Percentiles rank a stretch among this genome's conserved stretches.
phyloP scores from a whole-genome alignment of 92 coral and sea anemone genomes.

The Paragorgia papillata region DNA sequence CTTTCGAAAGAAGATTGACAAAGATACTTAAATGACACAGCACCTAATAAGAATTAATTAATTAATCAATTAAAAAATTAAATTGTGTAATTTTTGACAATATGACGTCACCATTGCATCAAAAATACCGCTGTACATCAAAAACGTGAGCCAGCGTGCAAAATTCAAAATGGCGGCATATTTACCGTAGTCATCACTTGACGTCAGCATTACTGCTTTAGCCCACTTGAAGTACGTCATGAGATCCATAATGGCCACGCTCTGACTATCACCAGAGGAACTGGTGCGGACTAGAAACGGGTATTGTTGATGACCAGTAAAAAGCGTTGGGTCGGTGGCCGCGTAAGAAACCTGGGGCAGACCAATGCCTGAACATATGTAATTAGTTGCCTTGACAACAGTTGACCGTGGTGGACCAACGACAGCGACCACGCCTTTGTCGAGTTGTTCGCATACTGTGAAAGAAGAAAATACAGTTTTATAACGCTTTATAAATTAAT shows the following conservation, averaged over 20 bases:
- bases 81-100: too few species aligned
- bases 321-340: slow-evolving; percentile 74
- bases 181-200: slow-evolving; percentile 77
- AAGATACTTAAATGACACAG: neutral
- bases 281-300: slow-evolving; percentile 67
- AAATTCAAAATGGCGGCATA: too few species aligned
- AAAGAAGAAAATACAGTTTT: neutral
- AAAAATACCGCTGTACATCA: too few species aligned
- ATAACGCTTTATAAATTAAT: neutral
- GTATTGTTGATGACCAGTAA: slow-evolving; percentile 60
- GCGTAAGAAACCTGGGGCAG: slow-evolving; percentile 73
- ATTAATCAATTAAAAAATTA: too few species aligned
- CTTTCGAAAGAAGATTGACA: slow-evolving; percentile 8
- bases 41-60: neutral
- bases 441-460: slow-evolving; percentile 63
- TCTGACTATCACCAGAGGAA: slow-evolving; percentile 65
- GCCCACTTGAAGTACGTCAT: slow-evolving; percentile 70
- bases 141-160: too few species aligned
- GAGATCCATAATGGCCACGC: slow-evolving; percentile 66
- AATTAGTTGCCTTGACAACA: slow-evolving; percentile 71
- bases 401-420: slow-evolving; percentile 80
- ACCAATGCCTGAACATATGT: slow-evolving; percentile 73
- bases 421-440: slow-evolving; percentile 68
- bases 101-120: too few species aligned
- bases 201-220: slow-evolving; percentile 61